Evolutionary conservation across 2,888 invertebrate species (phyloP).

Genomic region (Erebia ligea): DNA sequence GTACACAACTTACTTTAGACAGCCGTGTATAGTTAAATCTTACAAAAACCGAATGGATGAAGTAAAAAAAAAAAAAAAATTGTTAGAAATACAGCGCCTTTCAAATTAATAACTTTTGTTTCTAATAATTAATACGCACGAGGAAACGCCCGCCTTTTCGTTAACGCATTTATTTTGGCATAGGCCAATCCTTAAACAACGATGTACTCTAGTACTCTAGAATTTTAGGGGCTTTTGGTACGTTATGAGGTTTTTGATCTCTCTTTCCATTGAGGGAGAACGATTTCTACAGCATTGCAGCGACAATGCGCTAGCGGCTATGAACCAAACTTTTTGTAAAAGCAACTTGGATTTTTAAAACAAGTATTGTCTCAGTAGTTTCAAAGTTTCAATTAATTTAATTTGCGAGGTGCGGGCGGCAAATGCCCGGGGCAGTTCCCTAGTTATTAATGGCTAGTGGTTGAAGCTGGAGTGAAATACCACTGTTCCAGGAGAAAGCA

Average conservation of each 20-base stretch:
- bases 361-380: slow-evolving; percentile 29
- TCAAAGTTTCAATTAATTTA: slow-evolving; percentile 31
- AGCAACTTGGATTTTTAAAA: slow-evolving; percentile 13
- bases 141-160: too few species aligned
- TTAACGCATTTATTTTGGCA: too few species aligned
- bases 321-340: slow-evolving; percentile 5
- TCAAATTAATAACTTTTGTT: too few species aligned
- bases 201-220: neutral
- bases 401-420: slow-evolving; percentile 28
- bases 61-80: too few species aligned
- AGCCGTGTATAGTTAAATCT: too few species aligned
- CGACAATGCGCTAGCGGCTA: neutral
- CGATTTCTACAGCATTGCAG: neutral
- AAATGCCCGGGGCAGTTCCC: slow-evolving; percentile 30
- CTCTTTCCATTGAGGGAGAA: neutral
- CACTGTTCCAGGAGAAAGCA: slow-evolving; percentile 21
- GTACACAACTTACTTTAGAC: too few species aligned
- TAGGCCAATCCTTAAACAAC: too few species aligned
- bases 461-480: slow-evolving; percentile 24
- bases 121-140: too few species aligned
- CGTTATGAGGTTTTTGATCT: too few species aligned
- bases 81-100: too few species aligned
- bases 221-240: neutral
- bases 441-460: slow-evolving; percentile 31
- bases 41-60: too few species aligned